phyloP scores from a whole-genome alignment of 2,113 vertebrate genomes.

The Trichechus manatus region DNA sequence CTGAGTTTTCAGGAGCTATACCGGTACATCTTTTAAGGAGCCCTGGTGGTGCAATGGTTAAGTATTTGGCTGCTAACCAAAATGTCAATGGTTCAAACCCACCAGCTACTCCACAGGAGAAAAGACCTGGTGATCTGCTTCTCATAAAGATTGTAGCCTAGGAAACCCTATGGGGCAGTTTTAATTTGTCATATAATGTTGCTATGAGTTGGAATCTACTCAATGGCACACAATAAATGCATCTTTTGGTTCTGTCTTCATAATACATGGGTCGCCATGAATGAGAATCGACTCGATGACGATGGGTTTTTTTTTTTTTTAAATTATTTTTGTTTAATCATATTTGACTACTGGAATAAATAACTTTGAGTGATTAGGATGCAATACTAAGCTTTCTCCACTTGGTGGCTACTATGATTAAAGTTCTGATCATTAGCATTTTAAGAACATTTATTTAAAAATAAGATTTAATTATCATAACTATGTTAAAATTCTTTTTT shows the following conservation, averaged over 20 bases:
- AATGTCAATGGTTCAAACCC: not conserved
- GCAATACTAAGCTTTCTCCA: constrained; percentile 64
- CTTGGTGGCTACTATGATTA: constrained; percentile 74
- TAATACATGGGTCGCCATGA: not conserved
- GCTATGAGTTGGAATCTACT: not conserved
- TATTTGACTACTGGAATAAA: not conserved
- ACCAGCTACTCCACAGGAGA: not conserved
- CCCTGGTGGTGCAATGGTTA: not conserved
- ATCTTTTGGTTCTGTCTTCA: not conserved
- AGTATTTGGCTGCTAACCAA: not conserved
- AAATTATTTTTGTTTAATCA: not conserved
- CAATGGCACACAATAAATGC: not conserved
- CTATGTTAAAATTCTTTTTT: not conserved
- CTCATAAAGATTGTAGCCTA: not conserved
- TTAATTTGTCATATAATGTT: not conserved
- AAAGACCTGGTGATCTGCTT: not conserved
- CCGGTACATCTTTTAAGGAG: not conserved
- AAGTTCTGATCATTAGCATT: constrained; percentile 42
- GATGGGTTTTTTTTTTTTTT: no score
- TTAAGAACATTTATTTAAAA: constrained; percentile 57
- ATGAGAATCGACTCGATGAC: not conserved
- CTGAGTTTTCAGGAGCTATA: not conserved
- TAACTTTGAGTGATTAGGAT: not conserved
- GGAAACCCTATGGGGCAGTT: not conserved
- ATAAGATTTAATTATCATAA: constrained; percentile 42